Evolutionary conservation across 2,888 invertebrate genomes (phyloP), one percentile per base, ranked within the genome.

Genomic region (Pomacea canaliculata): DNA sequence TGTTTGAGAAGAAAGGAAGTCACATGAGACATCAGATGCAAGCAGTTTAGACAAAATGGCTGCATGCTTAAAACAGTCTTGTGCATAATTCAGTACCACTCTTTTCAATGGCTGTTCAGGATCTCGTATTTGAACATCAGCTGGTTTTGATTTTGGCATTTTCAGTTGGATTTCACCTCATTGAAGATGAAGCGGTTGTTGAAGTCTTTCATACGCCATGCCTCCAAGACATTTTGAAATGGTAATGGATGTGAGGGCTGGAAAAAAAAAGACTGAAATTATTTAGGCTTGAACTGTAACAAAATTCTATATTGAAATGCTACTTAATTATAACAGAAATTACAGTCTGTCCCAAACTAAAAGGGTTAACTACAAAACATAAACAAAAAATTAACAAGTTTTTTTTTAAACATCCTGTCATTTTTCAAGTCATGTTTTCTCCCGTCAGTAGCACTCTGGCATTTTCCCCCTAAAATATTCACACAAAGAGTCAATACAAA

Each of bases 61-160:
- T 19, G 82, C 83, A 46, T 77, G 74, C 10, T 77, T 78, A 60
- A 78, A 59, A 49, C 78, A 76, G 59, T 79, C 73, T 12, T 77
- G 78, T 0, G 79, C 77, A 68, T 76, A 81, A 60, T 79, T 79
- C 71, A 81, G 77, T 9, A 79, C 75, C 19, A 82, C 37, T 8
- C 62, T 59, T 49, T 69, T 74, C 16, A 60, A 0, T 13, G 46
- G 23, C 9, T 37, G 37, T 19, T 16, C 27, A 8, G 7, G 12
- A 4, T 19, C 63, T 51, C 13, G 1, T 7, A 7, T 51, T 48
- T 51, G 7, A 9, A 13, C 49, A 49, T 13, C 16, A 23, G 56
- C 27, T 51, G n/a, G n/a, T 23, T 63, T 48, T 71, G 27, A 3
- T 49, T 10, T 23, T 37, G 59, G 9, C n/a, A 37, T 73, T 48